Conservation (phyloP, 2,888 invertebrate species). For the Gymnocheta viridis region DNA sequence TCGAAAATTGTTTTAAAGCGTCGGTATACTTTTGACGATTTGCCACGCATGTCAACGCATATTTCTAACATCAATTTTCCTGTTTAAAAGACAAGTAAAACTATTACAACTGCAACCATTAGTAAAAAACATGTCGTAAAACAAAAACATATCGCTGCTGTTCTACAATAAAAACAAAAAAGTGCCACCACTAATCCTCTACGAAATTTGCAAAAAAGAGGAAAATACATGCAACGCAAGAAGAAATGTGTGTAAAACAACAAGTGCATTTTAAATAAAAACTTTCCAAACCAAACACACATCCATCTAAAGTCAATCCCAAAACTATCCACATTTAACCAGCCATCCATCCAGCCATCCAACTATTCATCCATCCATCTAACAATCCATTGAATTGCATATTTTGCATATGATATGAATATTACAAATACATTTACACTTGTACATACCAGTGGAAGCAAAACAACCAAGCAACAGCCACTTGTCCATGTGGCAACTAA, state of each 20-base stretch:
- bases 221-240: background rate
- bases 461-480: conserved; percentile 5
- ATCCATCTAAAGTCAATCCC: conserved; percentile 43
- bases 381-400: conserved; percentile 51
- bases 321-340: conserved; percentile 50
- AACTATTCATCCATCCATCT: conserved; percentile 44
- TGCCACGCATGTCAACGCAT: conserved; percentile 80
- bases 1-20: conserved; percentile 55
- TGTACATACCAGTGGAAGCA: background rate
- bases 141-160: conserved; percentile 33
- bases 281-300: conserved; percentile 29
- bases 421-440: conserved; percentile 37
- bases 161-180: conserved; percentile 5
- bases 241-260: conserved; percentile 55
- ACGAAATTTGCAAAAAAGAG: conserved; percentile 12
- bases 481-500: conserved; percentile 29
- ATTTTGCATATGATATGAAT: conserved; percentile 66
- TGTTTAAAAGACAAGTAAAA: conserved; percentile 56
- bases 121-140: conserved; percentile 62
- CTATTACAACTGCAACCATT: conserved; percentile 58
- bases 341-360: conserved; percentile 35
- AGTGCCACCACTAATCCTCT: conserved; percentile 36
- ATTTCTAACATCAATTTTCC: conserved; percentile 65
- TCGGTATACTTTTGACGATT: conserved; percentile 75
- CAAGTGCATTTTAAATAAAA: conserved; percentile 51